phyloP scores from a whole-genome alignment of 2,797 vertebrate genomes.

The Miichthys miiuy region DNA sequence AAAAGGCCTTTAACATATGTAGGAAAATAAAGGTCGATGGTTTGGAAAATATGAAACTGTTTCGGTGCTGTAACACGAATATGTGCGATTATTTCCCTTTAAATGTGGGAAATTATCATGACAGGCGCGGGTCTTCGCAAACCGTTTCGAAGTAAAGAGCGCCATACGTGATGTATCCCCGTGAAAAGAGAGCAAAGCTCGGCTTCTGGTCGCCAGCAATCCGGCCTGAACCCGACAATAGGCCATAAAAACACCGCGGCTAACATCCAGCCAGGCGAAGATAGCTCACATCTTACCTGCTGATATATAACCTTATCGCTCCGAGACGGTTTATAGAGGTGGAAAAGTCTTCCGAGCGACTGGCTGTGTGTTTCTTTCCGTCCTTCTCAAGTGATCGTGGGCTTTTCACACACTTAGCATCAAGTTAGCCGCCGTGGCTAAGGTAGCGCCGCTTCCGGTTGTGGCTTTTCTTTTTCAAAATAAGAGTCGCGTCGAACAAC shows the following conservation, averaged over 20 bases:
- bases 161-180: slow-evolving; percentile 79
- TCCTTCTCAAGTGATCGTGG: slow-evolving; percentile 78
- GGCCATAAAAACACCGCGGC: slow-evolving; percentile 52
- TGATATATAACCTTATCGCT: not conserved
- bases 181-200: slow-evolving; percentile 63
- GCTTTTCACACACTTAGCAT: slow-evolving; percentile 64
- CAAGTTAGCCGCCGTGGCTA: slow-evolving; percentile 55
- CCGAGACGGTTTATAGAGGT: slow-evolving; percentile 4
- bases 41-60: slow-evolving; percentile 36
- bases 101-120: slow-evolving; percentile 73
- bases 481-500: slow-evolving; percentile 1
- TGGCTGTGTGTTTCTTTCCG: slow-evolving; percentile 68
- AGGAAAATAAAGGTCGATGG: slow-evolving; percentile 57
- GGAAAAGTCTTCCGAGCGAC: slow-evolving; percentile 44
- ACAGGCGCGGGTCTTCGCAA: slow-evolving; percentile 77
- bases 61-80: slow-evolving; percentile 1
- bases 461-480: slow-evolving; percentile 41
- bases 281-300: slow-evolving; percentile 68
- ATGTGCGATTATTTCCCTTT: slow-evolving; percentile 74
- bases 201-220: slow-evolving; percentile 51
- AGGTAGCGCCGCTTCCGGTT: slow-evolving; percentile 36
- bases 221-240: slow-evolving; percentile 68
- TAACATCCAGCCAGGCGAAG: not conserved
- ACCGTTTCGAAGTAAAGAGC: slow-evolving; percentile 80
- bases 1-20: slow-evolving; percentile 55